phyloP scores from a whole-genome alignment of 2,113 vertebrate genomes.

The Leiothrix lutea region DNA sequence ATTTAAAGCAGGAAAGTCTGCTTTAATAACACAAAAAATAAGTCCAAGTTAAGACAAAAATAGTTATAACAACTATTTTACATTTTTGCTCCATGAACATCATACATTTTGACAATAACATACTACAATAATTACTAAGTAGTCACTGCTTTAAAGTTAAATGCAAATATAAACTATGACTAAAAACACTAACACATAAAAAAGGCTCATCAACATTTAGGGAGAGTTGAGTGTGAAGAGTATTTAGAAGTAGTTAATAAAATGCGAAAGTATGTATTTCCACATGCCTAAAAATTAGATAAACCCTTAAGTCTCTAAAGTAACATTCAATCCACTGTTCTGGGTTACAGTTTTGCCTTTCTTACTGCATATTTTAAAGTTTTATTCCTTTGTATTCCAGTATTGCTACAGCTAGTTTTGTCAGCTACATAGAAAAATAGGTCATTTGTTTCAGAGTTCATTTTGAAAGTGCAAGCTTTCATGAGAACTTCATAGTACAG shows the following conservation, averaged over 20 bases:
- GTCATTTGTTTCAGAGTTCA: background rate
- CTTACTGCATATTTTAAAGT: background rate
- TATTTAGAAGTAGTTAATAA: background rate
- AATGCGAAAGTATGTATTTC: background rate
- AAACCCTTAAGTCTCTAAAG: background rate
- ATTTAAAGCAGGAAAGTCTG: background rate
- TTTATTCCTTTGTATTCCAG: background rate
- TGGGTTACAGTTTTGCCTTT: background rate
- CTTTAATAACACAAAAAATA: background rate
- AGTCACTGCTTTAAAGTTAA: background rate
- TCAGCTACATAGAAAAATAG: background rate
- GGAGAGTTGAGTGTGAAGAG: background rate
- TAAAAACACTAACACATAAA: background rate
- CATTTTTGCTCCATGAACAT: background rate
- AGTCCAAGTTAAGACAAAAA: background rate
- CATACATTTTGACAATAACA: background rate
- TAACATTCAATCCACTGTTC: background rate
- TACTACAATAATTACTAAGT: background rate
- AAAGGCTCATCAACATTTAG: background rate
- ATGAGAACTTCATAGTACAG: background rate
- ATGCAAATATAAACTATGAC: background rate
- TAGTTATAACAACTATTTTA: background rate
- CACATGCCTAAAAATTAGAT: background rate
- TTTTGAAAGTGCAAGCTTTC: background rate
- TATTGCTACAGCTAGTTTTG: background rate